Percentiles rank a stretch among this genome's conserved stretches.
Conservation (phyloP, 1,140 invertebrate genomes). For the Drosophila lacertosa region DNA sequence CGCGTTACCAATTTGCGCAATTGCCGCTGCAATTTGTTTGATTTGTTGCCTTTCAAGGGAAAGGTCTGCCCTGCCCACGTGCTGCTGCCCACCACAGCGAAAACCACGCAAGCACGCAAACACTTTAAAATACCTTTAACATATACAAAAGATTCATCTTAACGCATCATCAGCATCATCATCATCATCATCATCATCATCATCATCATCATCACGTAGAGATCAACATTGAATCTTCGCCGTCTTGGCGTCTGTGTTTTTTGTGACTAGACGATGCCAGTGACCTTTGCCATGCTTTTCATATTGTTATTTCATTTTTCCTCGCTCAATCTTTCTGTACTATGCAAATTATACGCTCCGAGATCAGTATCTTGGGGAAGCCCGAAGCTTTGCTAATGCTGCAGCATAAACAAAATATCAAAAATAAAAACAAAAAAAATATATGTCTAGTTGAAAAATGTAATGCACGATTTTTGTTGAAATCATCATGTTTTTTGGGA, state of each 20-base stretch:
- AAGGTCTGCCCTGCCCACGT: slow-evolving; percentile 56
- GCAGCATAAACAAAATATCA: slow-evolving; percentile 32
- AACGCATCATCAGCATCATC: slow-evolving; percentile 46
- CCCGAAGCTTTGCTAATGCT: slow-evolving; percentile 37
- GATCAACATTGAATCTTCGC: slow-evolving; percentile 30
- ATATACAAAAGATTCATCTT: background rate
- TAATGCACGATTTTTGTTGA: slow-evolving; percentile 76
- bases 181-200: slow-evolving; percentile 46
- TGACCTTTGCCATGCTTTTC: slow-evolving; percentile 64
- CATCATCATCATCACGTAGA: too few relatives aligned
- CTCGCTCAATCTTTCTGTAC: slow-evolving; percentile 12
- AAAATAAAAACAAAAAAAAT: too few relatives aligned
- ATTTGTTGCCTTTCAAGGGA: slow-evolving; percentile 49
- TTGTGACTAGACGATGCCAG: slow-evolving; percentile 60
- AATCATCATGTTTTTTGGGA: slow-evolving; percentile 41
- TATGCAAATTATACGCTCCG: slow-evolving; percentile 50
- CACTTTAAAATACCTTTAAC: slow-evolving; percentile 5
- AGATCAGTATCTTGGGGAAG: slow-evolving; percentile 65
- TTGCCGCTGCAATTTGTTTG: slow-evolving; percentile 62
- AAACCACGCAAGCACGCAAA: slow-evolving; percentile 18
- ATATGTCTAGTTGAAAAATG: slow-evolving; percentile 31
- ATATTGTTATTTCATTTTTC: slow-evolving; percentile 34
- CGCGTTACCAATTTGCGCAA: slow-evolving; percentile 57
- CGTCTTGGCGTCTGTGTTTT: slow-evolving; percentile 25
- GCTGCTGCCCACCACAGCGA: slow-evolving; percentile 38